These are phyloP conservation scores for Pipistrellus kuhlii DNA, from an alignment of 2,797 vertebrate genomes.

Conservation along the genomic window DNA sequence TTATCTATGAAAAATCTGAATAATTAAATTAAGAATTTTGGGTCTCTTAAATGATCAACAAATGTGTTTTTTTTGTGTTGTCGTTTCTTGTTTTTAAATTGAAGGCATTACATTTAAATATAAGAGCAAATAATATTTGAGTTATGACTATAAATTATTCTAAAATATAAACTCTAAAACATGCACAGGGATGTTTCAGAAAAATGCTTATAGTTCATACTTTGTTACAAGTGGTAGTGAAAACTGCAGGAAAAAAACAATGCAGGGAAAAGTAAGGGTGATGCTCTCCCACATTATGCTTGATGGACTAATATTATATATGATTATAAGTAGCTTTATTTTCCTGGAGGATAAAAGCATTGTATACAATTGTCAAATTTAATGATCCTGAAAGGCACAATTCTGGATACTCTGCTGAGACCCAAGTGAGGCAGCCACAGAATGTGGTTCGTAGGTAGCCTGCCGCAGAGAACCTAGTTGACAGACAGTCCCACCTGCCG, in stretches of 20 bases:
- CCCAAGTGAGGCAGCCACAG: not conserved
- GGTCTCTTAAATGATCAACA: not conserved
- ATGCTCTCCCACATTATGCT: not conserved
- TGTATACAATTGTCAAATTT: not conserved
- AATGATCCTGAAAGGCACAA: not conserved
- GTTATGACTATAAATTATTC: not conserved
- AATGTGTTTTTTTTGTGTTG: not conserved
- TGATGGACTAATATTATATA: not conserved
- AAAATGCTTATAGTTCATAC: not conserved
- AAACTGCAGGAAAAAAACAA: not conserved
- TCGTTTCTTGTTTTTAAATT: not conserved
- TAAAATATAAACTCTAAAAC: not conserved
- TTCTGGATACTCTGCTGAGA: not conserved
- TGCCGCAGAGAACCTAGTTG: not conserved
- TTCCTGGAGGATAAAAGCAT: not conserved
- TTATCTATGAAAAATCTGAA: not conserved
- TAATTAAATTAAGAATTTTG: not conserved
- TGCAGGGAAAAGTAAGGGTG: not conserved
- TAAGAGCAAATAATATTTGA: not conserved
- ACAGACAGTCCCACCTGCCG: not conserved
- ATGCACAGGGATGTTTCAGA: not conserved
- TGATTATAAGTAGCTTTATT: conserved; percentile 10
- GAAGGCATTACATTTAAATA: not conserved
- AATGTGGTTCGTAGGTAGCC: not conserved
- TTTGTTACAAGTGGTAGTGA: not conserved